These are phyloP conservation scores for Eupithecia exiguata DNA, from an alignment of 2,888 invertebrate species.

Conservation along the genomic window DNA sequence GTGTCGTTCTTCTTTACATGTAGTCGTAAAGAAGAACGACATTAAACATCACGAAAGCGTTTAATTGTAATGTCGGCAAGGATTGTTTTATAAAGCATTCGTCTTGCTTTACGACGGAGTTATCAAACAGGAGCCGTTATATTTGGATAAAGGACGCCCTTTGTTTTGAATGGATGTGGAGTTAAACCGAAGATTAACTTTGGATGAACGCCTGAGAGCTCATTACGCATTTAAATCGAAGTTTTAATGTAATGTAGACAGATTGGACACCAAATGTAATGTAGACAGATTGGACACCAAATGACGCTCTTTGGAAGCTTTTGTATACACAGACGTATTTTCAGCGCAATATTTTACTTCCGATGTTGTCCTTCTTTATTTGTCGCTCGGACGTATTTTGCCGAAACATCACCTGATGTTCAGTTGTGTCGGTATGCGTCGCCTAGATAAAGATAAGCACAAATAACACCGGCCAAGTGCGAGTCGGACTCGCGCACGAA, in stretches of 20 bases:
- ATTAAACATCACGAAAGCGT: constrained; percentile 40
- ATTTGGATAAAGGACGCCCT: constrained; percentile 33
- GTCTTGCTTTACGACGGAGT: constrained; percentile 45
- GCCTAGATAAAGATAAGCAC: too few relatives aligned
- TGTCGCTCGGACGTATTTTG: neutral
- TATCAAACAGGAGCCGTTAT: constrained; percentile 42
- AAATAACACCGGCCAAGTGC: too few relatives aligned
- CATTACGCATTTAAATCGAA: constrained; percentile 8
- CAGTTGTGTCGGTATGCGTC: neutral
- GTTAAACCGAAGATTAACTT: constrained; percentile 18
- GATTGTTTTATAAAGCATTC: constrained; percentile 44
- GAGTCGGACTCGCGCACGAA: too few relatives aligned
- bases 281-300: neutral
- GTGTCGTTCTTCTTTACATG: neutral
- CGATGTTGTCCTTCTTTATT: neutral
- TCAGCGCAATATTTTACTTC: neutral
- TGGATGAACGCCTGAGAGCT: constrained; percentile 1
- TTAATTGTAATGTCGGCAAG: constrained; percentile 36
- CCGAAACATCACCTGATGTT: neutral
- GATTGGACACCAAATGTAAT: constrained; percentile 4
- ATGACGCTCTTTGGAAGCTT: neutral
- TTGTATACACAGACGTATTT: neutral
- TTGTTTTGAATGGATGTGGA: constrained; percentile 25
- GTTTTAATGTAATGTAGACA: constrained; percentile 10
- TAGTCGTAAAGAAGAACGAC: constrained; percentile 40